Evolutionary conservation across 2,113 vertebrate genomes (phyloP), one percentile per base, ranked within the genome.

Genomic region (Trinectes maculatus): DNA sequence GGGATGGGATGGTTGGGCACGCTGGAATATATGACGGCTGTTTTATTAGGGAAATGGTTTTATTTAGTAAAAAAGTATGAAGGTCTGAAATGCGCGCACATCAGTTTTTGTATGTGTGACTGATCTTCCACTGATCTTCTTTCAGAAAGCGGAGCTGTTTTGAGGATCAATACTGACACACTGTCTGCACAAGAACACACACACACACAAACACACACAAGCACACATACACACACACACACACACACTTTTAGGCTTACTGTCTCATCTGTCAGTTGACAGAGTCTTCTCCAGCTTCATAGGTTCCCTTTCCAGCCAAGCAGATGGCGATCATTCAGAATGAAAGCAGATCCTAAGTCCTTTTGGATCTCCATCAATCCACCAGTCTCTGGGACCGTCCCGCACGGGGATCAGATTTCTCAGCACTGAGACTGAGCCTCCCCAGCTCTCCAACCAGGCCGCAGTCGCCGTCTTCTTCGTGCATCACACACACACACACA

Each of bases 281-380:
- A 84, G 82, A 80, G 62, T 84, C 83, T 84, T 83, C 80, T 77
- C 71, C 77, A 62, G 67, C 82, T 78, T 74, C 28, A 53, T 34
- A 55, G 81, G 65, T 55, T 88, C 71, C 79, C 77, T 86, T 84
- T 87, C 66, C 82, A 79, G 69, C 59, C 59, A 79, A 87, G 79
- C 91, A 91, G 89, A 91, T 90, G 87, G 91, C 46, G 72, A 85
- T 80, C 79, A 87, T 84, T 89, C 81, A 85, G 80, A 88, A 79
- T 91, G 87, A 90, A 92, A 91, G 89, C 86, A 88, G 79, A 81
- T 86, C 80, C 76, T 71, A 80, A 87, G 81, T 91, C 83, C 56
- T 86, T 75, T 84, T 87, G 88, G 87, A 85, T 73, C 84, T 68
- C 66, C 83, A 88, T 90, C 85, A 91, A 83, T 84, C 78, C 65